Evolutionary conservation across 2,113 vertebrate species (phyloP).

Genomic region (Cinclus cinclus): DNA sequence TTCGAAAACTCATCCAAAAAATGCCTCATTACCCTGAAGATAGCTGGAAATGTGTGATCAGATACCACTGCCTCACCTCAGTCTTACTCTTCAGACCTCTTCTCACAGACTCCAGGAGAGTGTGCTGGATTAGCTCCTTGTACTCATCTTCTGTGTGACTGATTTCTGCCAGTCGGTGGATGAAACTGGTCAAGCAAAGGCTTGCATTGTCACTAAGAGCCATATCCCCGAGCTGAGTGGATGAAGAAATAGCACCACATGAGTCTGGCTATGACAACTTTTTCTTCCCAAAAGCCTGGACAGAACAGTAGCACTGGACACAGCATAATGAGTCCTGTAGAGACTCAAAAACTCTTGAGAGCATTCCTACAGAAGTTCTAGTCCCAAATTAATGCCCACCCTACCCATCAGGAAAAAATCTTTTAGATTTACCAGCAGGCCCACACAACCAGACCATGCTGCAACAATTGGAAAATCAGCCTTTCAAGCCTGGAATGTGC

Average conservation of each 20-base stretch:
- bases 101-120: conserved; percentile 84
- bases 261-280: background rate
- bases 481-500: background rate
- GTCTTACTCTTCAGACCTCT: conserved; percentile 87
- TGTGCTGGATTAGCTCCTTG: conserved; percentile 84
- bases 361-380: background rate
- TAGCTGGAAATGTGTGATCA: background rate
- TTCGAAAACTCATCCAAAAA: background rate
- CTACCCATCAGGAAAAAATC: background rate
- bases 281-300: background rate
- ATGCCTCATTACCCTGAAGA: background rate
- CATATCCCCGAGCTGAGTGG: conserved; percentile 90
- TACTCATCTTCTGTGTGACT: conserved; percentile 81
- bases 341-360: background rate
- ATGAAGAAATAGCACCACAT: background rate
- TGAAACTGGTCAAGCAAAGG: conserved; percentile 84
- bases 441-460: background rate
- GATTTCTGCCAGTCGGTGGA: conserved; percentile 77
- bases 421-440: background rate
- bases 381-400: background rate
- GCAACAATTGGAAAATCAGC: background rate
- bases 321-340: background rate
- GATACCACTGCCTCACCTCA: conserved; percentile 77
- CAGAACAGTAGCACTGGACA: background rate
- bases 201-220: conserved; percentile 91